Conservation (phyloP, 1,140 invertebrate genomes). For the Drosophila bocqueti region DNA sequence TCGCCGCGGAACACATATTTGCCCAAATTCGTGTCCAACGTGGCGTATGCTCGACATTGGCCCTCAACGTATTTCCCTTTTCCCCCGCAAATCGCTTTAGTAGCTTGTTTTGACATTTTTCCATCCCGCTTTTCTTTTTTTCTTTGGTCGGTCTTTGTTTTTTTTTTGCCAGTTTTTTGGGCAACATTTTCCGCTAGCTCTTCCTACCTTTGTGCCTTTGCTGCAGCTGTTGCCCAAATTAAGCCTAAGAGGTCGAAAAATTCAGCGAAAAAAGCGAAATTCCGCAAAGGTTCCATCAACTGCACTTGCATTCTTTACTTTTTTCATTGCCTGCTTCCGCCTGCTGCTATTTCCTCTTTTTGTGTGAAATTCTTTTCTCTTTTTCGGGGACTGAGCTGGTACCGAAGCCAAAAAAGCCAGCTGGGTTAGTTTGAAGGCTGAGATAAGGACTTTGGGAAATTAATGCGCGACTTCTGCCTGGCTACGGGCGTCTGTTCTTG, state of each 20-base stretch:
- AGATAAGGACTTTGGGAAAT: slow-evolving; percentile 63
- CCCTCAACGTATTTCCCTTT: slow-evolving; percentile 12
- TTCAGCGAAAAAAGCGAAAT: slow-evolving; percentile 39
- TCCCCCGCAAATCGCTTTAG: slow-evolving; percentile 40
- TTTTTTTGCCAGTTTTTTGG: slow-evolving; percentile 33
- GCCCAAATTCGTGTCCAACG: slow-evolving; percentile 36
- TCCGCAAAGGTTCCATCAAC: slow-evolving; percentile 36
- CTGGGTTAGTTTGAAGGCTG: slow-evolving; percentile 59
- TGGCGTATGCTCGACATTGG: slow-evolving; percentile 66
- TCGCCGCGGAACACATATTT: slow-evolving; percentile 23
- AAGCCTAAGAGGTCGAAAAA: slow-evolving; percentile 41
- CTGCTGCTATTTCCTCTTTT: slow-evolving; percentile 3
- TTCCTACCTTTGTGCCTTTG: slow-evolving; percentile 47
- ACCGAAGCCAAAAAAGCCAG: slow-evolving; percentile 28
- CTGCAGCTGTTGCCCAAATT: slow-evolving; percentile 40
- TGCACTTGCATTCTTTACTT: slow-evolving; percentile 65
- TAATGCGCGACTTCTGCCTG: slow-evolving; percentile 40
- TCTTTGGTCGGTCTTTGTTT: too few species aligned
- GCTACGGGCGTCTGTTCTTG: slow-evolving; percentile 33
- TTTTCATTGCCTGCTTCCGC: background rate
- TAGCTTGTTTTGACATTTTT: slow-evolving; percentile 51
- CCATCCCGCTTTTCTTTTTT: slow-evolving; percentile 4
- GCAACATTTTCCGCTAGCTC: slow-evolving; percentile 26
- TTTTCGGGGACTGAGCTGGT: slow-evolving; percentile 13
- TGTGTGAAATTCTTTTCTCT: slow-evolving; percentile 1